A percentile compares a stretch with the other conserved stretches of the same genome.
phyloP scores from a whole-genome alignment of 1,140 invertebrate genomes.

The Zaprionus ghesquierei region DNA sequence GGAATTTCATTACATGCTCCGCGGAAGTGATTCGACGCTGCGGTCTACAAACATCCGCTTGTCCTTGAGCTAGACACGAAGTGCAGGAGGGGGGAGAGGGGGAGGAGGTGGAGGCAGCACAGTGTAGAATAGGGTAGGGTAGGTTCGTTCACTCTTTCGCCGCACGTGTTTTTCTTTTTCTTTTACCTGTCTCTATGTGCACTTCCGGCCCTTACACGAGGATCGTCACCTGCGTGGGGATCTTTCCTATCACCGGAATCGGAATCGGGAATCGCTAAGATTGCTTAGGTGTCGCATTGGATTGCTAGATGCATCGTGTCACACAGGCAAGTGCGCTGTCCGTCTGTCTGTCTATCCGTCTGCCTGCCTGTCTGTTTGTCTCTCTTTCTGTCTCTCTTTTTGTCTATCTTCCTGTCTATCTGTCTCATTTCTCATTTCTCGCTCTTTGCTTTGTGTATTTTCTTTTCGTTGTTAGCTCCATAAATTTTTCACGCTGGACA shows the following conservation, averaged over 20 bases:
- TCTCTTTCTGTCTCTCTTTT: background rate
- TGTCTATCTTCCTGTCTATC: background rate
- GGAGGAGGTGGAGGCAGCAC: too few species aligned
- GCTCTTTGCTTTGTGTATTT: constrained; percentile 17
- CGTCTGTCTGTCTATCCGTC: background rate
- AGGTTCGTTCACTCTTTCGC: constrained; percentile 11
- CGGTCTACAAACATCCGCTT: constrained; percentile 70
- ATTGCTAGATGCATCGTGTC: constrained; percentile 1
- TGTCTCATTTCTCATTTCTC: constrained; percentile 10
- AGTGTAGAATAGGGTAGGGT: background rate
- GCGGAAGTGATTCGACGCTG: constrained; percentile 49
- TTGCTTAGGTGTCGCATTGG: background rate
- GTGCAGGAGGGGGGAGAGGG: background rate
- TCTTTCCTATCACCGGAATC: background rate
- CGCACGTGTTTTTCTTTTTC: constrained; percentile 43
- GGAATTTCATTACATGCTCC: constrained; percentile 44
- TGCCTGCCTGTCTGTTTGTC: background rate
- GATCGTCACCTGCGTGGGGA: constrained; percentile 8
- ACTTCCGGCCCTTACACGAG: constrained; percentile 41
- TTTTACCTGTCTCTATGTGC: constrained; percentile 44
- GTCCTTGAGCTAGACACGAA: constrained; percentile 61
- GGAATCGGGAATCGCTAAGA: background rate
- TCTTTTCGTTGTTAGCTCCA: constrained; percentile 35
- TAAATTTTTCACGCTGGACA: constrained; percentile 63
- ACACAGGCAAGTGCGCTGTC: background rate